Base-by-base conservation (phyloP, 30 jellyfish, hydroid and myxozoan species). In the Aurelia coerulea region DNA sequence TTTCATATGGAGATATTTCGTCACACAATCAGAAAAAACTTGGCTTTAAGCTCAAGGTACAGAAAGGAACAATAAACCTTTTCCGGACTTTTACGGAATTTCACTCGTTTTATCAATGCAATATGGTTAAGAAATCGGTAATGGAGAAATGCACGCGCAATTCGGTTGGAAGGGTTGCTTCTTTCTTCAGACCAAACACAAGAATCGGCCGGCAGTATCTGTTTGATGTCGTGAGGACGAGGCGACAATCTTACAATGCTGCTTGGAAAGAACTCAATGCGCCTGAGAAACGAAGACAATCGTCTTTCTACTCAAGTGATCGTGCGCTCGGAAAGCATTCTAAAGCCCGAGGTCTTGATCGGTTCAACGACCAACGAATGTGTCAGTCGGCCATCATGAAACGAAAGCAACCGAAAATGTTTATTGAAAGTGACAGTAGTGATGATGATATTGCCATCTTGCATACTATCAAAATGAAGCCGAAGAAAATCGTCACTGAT, bases 31-130 rank as follows among this genome's bases (percentile, higher is more conserved):
- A 95, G 67, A 74, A 52, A 70, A 97, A 86, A 34, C 84, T 92
- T 74, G 95, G 98, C 63, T 95, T 95, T 70, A 70, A 66, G 18
- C 88, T 95, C 58, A 80, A 85, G 67, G 50, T 73, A 42, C 97
- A 95, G 62, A 94, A 90, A 52, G 95, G 88, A 19, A 96, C 99
- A 14, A 90, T 95, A 76, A 86, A 90, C 69, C 86, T 95, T 53
- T 95, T 95, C 81, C 88, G 99, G 23, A 95, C 99, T 12, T 95
- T 95, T 85, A 95, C 99, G 39, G 99, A 95, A 68, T 95, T 88
- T 59, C 99, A 95, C 65, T 95, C 99, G 1, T 95, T 95, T 85
- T 95, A 87, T 65, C 99, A 95, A 85, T 95, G 99, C 86, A 90
- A 90, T 37, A 66, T 91, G 78, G 99, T 95, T 15, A 95, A 95